Conservation (phyloP, 2,113 vertebrate genomes). For the Picathartes gymnocephalus region DNA sequence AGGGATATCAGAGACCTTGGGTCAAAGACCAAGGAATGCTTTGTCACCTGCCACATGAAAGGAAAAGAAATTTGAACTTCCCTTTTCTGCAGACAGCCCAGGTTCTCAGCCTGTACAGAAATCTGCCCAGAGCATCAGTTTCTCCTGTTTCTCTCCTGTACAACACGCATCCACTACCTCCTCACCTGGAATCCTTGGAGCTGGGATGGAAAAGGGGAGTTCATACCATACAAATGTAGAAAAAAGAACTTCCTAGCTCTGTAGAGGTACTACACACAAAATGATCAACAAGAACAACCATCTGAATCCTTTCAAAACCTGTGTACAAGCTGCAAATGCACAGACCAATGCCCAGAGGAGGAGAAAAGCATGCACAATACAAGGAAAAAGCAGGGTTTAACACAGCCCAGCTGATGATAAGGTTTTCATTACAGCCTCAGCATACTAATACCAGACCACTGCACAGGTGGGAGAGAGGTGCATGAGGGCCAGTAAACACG, state of each 20-base stretch:
- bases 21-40: not conserved
- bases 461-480: not conserved
- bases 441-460: not conserved
- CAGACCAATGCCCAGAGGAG: not conserved
- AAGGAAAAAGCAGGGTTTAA: not conserved
- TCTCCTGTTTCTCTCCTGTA: not conserved
- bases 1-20: not conserved
- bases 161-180: not conserved
- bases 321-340: not conserved
- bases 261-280: not conserved
- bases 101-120: not conserved
- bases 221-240: not conserved
- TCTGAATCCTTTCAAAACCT: not conserved
- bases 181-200: not conserved
- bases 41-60: not conserved
- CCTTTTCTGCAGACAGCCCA: not conserved
- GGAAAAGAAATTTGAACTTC: not conserved
- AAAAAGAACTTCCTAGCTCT: not conserved
- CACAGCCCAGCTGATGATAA: not conserved
- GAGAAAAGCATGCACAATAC: not conserved
- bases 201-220: not conserved
- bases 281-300: not conserved
- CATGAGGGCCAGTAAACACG: not conserved
- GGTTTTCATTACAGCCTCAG: not conserved
- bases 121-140: not conserved